phyloP scores from a whole-genome alignment of 2,113 vertebrate genomes.

The Ahaetulla prasina region DNA sequence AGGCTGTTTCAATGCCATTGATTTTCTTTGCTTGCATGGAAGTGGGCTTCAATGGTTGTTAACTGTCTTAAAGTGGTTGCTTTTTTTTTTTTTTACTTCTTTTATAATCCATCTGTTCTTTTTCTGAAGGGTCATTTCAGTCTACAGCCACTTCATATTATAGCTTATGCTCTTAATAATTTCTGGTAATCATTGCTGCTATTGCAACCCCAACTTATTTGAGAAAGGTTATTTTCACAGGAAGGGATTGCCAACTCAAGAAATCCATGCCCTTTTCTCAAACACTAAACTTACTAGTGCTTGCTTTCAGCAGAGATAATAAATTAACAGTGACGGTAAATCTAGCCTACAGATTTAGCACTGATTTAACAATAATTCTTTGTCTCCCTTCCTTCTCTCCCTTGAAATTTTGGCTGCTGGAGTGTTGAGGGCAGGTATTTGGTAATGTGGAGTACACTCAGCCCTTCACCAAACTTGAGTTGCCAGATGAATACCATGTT shows the following conservation, averaged over 20 bases:
- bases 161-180: constrained; percentile 29
- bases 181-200: not conserved
- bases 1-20: constrained; percentile 23
- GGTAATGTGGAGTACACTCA: not conserved
- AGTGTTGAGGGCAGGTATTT: not conserved
- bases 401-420: not conserved
- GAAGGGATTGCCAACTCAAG: constrained; percentile 31
- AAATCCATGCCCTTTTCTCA: constrained; percentile 35
- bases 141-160: not conserved
- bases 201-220: not conserved
- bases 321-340: constrained; percentile 9
- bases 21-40: constrained; percentile 26
- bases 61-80: constrained; percentile 2
- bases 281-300: constrained; percentile 20
- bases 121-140: not conserved
- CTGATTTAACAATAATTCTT: not conserved
- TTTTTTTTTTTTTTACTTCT: constrained; percentile 15
- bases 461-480: not conserved
- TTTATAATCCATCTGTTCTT: not conserved
- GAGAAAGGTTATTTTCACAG: not conserved
- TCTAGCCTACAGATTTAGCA: not conserved
- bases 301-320: constrained; percentile 46
- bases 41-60: not conserved
- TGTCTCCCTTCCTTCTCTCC: not conserved
- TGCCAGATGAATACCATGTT: too few relatives aligned